Percentiles rank a stretch among this genome's conserved stretches.
Evolutionary conservation across 2,113 vertebrate genomes (phyloP).

Genomic region (Indri indri): DNA sequence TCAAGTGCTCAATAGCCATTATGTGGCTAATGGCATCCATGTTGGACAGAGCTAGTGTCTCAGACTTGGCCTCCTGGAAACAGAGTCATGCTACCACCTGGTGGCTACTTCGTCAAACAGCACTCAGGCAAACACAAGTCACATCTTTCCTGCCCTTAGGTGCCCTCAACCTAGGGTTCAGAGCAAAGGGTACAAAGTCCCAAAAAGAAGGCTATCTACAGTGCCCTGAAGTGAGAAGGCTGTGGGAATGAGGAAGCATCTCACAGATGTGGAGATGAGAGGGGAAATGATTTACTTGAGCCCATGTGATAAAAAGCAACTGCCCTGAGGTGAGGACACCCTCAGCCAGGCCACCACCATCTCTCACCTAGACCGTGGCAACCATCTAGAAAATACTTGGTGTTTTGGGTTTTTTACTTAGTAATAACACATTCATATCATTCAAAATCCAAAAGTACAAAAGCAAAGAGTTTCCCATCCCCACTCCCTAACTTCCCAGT

Average conservation of each 20-base stretch:
- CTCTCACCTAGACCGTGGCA: background rate
- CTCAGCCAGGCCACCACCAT: background rate
- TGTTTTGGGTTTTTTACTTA: background rate
- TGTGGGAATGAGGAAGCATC: background rate
- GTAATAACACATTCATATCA: background rate
- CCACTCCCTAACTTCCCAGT: background rate
- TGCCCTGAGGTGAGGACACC: background rate
- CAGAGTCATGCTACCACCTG: conserved; percentile 35
- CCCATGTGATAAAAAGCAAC: background rate
- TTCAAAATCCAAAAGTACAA: background rate
- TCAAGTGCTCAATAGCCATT: background rate
- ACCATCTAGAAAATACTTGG: background rate
- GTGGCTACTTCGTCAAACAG: background rate
- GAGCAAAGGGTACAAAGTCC: background rate
- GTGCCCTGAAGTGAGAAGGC: background rate
- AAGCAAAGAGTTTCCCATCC: background rate
- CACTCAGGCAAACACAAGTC: background rate
- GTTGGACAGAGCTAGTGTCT: background rate
- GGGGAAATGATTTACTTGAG: background rate
- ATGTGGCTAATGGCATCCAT: background rate
- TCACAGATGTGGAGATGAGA: background rate
- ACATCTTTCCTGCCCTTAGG: background rate
- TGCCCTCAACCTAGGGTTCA: background rate
- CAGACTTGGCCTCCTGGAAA: background rate
- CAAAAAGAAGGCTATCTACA: background rate